Base-by-base conservation (phyloP, 2,113 vertebrate genomes). In the Cnemophilus loriae region DNA sequence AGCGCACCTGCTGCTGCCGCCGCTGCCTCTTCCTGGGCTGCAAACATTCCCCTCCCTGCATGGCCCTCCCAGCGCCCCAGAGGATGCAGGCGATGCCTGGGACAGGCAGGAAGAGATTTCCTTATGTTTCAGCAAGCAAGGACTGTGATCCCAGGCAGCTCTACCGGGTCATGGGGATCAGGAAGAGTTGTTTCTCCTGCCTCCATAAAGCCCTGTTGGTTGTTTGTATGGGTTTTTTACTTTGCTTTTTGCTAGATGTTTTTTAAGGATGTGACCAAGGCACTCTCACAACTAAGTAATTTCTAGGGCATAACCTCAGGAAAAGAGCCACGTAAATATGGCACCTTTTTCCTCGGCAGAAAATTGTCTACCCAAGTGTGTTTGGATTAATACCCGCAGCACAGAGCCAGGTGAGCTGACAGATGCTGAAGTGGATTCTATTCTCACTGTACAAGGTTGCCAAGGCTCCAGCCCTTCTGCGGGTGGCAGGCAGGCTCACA, bases 61-160 rank as follows among this genome's bases (percentile, higher is more conserved):
- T 1, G 27, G n/a, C n/a, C 10, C 26, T 67, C 44, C 65, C 1
- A 0, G 39, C 0, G 0, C 23, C 65, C 49, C 19, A 8, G 17
- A 42, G 75, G 39, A 71, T 52, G 64, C 71, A 35, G 35, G 44
- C 17, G 9, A 28, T 1, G 2, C 49, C n/a, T 19, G 39, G 52
- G 15, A 46, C 14, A 13, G 35, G 33, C 0, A 0, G 67, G 23
- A 55, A 61, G 18, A 22, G 0, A 3, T 19, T 60, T 56, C 44
- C 11, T 33, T 6, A 10, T 33, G 37, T 64, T 90, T 61, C 2
- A 4, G 46, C 56, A 39, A 85, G 65, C 41, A 28, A 57, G 33
- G 56, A 21, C 33, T 23, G 37, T 8, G 46, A 79, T 63, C 47
- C 41, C 47, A 63, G 14, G 41, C 32, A 81, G 71, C 59, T 52